Base-by-base conservation (phyloP, 1,140 invertebrate species). In the Linepithema humile region DNA sequence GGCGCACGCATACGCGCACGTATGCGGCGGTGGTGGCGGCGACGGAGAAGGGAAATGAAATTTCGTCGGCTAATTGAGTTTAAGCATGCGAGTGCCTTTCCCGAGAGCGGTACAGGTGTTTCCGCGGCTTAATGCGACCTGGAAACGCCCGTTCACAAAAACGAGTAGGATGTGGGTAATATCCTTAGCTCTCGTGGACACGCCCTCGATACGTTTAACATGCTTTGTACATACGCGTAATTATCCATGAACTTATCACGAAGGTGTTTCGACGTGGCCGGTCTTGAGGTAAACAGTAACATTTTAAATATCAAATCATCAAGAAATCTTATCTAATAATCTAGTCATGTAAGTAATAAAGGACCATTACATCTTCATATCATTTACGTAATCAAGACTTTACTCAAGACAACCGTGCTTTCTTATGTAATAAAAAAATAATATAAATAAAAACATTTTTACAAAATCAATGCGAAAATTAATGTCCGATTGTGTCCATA, bases 11-110 rank as follows among this genome's bases (percentile, higher is more conserved):
- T 82, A 72, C 64, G 60, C 72, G 50, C 32, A 45, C 59, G 17
- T 12, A 35, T 9, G 15, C 17, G 29, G 45, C 17, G 43, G 29
- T 20, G 45, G 62, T n/a, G 73, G 65, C 32, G 59, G 57, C 5
- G 65, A 38, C 40, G 35, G 29, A n/a, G 29, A 73, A 32, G 67
- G 85, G 70, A 90, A 90, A 89, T 88, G 80, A 88, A 90, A 90
- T 90, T 88, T 87, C 88, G 77, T 84, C 80, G 78, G 87, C 82
- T 90, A 91, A 91, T 90, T 86, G 85, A 90, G 87, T 85, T 85
- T 82, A 67, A 87, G 82, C 90, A 89, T 73, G 88, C 88, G 85
- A 83, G 57, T 62, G 43, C 75, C 64, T 83, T 85, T 78, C 57
- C 53, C 75, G 26, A 65, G 57, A 57, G 59, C 55, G 82, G 64